phyloP scores from a whole-genome alignment of 2,113 vertebrate species.

The Taurulus bubalis region DNA sequence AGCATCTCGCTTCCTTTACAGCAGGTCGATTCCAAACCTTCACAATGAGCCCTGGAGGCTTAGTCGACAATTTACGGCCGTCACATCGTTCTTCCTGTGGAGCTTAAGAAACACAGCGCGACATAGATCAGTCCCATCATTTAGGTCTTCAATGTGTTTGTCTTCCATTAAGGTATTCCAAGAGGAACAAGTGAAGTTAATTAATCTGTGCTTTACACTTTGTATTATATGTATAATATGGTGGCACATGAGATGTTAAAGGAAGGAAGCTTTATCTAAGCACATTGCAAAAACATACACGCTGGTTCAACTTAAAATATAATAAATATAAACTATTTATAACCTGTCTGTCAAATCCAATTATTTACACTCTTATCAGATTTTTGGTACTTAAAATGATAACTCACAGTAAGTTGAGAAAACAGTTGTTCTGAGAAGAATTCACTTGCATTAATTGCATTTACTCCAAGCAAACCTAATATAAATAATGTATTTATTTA shows the following conservation, averaged over 20 bases:
- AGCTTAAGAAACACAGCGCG: slow-evolving; percentile 8
- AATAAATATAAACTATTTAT: background rate
- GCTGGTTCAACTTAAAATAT: background rate
- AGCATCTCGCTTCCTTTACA: slow-evolving; percentile 45
- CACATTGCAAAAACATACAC: background rate
- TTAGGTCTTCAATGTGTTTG: background rate
- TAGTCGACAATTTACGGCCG: slow-evolving; percentile 6
- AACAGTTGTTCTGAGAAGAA: background rate
- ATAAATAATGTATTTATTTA: background rate
- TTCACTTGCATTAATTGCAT: background rate
- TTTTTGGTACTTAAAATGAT: background rate
- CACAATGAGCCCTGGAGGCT: background rate
- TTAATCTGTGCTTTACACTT: background rate
- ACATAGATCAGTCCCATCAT: background rate
- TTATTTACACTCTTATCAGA: background rate
- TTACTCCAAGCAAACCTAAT: background rate
- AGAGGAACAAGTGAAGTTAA: background rate
- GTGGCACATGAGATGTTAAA: too few species aligned
- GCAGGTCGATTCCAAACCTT: slow-evolving; percentile 31
- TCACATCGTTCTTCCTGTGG: slow-evolving; percentile 20
- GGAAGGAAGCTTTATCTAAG: background rate
- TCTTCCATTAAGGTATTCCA: background rate
- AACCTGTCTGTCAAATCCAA: background rate
- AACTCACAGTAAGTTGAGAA: background rate
- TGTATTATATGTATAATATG: background rate